Conservation (phyloP, 2,888 invertebrate species). For the Sisyra terminalis region DNA sequence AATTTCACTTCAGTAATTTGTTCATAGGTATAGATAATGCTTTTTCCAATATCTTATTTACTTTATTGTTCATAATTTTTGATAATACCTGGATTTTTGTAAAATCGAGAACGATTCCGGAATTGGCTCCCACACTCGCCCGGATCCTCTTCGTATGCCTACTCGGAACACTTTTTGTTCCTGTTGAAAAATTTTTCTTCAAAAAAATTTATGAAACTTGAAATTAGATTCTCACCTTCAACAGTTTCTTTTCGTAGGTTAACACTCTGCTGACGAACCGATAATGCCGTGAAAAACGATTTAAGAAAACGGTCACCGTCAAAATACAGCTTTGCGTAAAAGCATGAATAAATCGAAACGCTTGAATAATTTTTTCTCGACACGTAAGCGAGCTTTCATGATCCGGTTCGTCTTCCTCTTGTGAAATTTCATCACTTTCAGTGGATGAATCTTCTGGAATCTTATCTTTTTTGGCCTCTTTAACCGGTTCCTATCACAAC, state of each 20-base stretch:
- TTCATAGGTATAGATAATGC: neutral
- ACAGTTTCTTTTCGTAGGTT: slow-evolving; percentile 68
- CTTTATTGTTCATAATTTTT: neutral
- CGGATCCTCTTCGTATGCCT: slow-evolving; percentile 45
- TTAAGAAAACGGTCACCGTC: slow-evolving; percentile 65
- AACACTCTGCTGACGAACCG: slow-evolving; percentile 84
- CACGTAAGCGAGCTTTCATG: too few species aligned
- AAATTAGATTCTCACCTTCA: slow-evolving; percentile 46
- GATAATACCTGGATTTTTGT: slow-evolving; percentile 20
- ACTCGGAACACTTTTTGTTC: slow-evolving; percentile 53
- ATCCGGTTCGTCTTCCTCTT: too few species aligned
- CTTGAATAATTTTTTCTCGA: slow-evolving; percentile 14
- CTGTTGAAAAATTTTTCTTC: slow-evolving; percentile 24
- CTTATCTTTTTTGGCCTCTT: too few species aligned
- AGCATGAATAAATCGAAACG: slow-evolving; percentile 42
- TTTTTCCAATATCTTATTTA: neutral
- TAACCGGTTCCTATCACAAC: too few species aligned
- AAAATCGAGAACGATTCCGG: slow-evolving; percentile 24
- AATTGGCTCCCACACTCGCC: slow-evolving; percentile 43
- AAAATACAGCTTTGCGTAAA: slow-evolving; percentile 66
- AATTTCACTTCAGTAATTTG: neutral
- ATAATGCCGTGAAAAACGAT: slow-evolving; percentile 83
- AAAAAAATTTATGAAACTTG: neutral
- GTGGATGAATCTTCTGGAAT: too few species aligned
- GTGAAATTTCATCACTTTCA: too few species aligned